Evolutionary conservation across 2,113 vertebrate genomes (phyloP), one percentile per base, ranked within the genome.

Genomic region (Coryphaenoides rupestris): DNA sequence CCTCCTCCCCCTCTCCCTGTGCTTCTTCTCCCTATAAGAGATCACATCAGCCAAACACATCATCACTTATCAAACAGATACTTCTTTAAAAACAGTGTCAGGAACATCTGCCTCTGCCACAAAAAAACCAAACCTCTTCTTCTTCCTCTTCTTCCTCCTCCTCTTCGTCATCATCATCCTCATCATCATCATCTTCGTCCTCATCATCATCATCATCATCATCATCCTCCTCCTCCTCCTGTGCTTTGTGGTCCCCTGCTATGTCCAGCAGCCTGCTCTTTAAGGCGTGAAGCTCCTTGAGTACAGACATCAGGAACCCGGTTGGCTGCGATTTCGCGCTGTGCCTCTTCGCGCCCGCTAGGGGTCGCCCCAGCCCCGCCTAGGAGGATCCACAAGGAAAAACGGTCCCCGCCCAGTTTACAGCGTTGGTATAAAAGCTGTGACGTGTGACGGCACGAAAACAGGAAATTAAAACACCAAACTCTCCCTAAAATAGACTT

Each of bases 191-290:
- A 0, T 87, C 85, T 0, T 85, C 85, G 0, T 85, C 78, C 0
- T 89, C 84, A 0, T 89, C 84, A 0, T 88, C 85, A 0, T 89
- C 86, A 0, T 89, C 87, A 0, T 89, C 86, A 0, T 88, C 86
- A 0, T 89, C 82, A 0, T 83, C 84, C 0, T 74, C 79, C 0
- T 81, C 83, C 0, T 80, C 84, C 0, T 84, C 81, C 0, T 86
- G 80, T 0, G 81, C 83, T 0, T 69, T 70, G 12, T 76, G 61
- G 22, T 74, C 55, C 10, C 61, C 57, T 33, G 19, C 50, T 45
- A 79, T 21, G 72, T 72, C 85, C 80, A 86, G 72, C 45, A 90
- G 81, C 17, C 72, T 65, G 16, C 7, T 76, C 69, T 87, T 89
- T 21, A 90, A 76, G 13, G 60, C 19, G 2, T 72, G 69, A 33